Base-by-base conservation (phyloP, 2,113 vertebrate genomes). In the Guaruba guarouba region DNA sequence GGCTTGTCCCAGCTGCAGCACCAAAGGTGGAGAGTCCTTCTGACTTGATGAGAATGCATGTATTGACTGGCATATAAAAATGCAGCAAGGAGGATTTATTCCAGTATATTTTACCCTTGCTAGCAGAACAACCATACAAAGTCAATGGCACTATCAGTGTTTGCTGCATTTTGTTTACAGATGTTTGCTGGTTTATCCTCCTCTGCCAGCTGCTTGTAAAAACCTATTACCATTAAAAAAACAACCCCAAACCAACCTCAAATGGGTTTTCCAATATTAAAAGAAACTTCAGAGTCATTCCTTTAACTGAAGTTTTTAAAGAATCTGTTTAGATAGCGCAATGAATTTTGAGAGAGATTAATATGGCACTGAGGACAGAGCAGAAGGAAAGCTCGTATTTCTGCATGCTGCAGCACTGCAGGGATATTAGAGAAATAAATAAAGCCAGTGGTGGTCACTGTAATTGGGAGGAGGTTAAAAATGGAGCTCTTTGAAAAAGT, bases 391-490 rank as follows among this genome's bases (percentile, higher is more conserved):
- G 62, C 57, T 73, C 77, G 41, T 80, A 31, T 77, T 94, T 90
- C 55, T 90, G 75, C 54, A 74, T 77, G 41, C 44, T 80, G 13
- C 64, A 71, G 51, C 78, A 48, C 68, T 48, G 64, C 48, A 74
- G 64, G 63, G 68, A 83, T 93, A 92, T 81, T 90, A 67, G 71
- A 88, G 78, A 90, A 95, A 96, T 91, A 94, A 93, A 88, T 95
- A 96, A 91, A 92, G 35, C 16, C n/a, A 55, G 8, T 41, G n/a
- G 43, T 75, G 61, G 55, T 70, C 86, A 67, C 27, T 75, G 7
- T 70, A 88, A 67, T 35, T 48, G 79, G 61, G 29, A 91, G 18
- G 43, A 86, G 35, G 46, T 29, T 76, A 55, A 86, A 86, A 78
- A 66, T 48, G 0, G 41, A 86, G 25, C 13, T 74, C 31, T 76